Conservation (phyloP, 1,140 invertebrate genomes). For the Listronotus bonariensis region DNA sequence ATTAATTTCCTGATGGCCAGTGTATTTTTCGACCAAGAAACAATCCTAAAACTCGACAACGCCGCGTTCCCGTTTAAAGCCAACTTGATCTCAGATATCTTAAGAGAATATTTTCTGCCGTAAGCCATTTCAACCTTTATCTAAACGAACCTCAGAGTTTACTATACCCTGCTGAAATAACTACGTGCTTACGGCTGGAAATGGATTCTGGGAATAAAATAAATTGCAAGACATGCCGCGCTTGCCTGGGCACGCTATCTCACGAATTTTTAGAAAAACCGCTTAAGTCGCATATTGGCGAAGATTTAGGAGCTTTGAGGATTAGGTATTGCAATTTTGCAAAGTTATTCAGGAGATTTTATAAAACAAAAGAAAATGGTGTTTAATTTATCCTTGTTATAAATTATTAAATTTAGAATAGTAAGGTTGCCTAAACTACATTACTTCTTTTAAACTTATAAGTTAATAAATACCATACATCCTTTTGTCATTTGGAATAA, state of each 20-base stretch:
- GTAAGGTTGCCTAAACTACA: no score
- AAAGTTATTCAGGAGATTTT: no score
- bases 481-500: no score
- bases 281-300: conserved; percentile 1
- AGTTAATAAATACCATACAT: no score
- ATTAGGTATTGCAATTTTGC: not conserved
- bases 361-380: no score
- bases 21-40: not conserved
- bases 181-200: conserved; percentile 50
- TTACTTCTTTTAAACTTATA: no score
- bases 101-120: conserved; percentile 6
- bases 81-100: conserved; percentile 27
- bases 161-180: conserved; percentile 34
- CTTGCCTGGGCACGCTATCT: conserved; percentile 43
- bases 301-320: conserved; percentile 3
- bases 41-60: conserved; percentile 1
- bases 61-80: conserved; percentile 25
- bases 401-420: no score
- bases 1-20: no score
- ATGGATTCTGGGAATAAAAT: conserved; percentile 54
- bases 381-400: no score
- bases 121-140: conserved; percentile 35
- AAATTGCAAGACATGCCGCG: conserved; percentile 48
- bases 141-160: conserved; percentile 16
- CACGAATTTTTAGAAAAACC: conserved; percentile 37